Evolutionary conservation across 2,113 vertebrate genomes (phyloP).

Genomic region (Alaudala cheleensis): DNA sequence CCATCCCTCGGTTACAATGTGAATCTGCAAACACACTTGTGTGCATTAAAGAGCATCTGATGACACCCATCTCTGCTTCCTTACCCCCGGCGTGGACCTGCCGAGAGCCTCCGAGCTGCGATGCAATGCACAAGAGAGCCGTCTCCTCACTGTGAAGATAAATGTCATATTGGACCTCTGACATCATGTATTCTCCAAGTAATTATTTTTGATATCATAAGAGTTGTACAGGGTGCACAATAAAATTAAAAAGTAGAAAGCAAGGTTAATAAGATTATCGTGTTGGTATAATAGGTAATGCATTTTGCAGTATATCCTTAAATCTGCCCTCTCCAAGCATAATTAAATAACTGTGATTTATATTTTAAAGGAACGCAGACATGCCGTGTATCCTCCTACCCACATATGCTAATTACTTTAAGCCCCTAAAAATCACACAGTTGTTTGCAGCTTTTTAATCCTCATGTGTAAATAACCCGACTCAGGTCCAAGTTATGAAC

Average conservation of each 20-base stretch:
- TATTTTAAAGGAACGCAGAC: slow-evolving; percentile 64
- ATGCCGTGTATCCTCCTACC: slow-evolving; percentile 50
- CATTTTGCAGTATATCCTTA: slow-evolving; percentile 71
- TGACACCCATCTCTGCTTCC: background rate
- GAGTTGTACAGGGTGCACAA: slow-evolving; percentile 63
- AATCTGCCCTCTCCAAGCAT: slow-evolving; percentile 65
- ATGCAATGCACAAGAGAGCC: background rate
- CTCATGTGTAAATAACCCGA: slow-evolving; percentile 40
- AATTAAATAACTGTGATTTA: slow-evolving; percentile 70
- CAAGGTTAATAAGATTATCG: slow-evolving; percentile 68
- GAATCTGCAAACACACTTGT: background rate
- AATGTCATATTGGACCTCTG: slow-evolving; percentile 59
- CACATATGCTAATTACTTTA: slow-evolving; percentile 63
- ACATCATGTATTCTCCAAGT: slow-evolving; percentile 62
- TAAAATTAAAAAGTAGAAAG: slow-evolving; percentile 73
- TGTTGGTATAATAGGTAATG: slow-evolving; percentile 66
- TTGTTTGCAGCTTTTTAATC: slow-evolving; percentile 55
- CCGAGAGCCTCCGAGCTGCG: background rate
- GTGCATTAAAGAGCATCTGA: background rate
- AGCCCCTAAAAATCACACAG: slow-evolving; percentile 52
- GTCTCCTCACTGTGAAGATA: slow-evolving; percentile 53
- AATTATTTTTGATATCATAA: slow-evolving; percentile 66
- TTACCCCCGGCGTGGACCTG: accelerated
- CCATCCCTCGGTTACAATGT: background rate
- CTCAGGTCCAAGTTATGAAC: slow-evolving; percentile 23